A percentile compares a stretch with the other conserved stretches of the same genome.
These are phyloP conservation scores for Caenorhabditis sp. DNA, from an alignment of 2,888 invertebrate genomes.

Conservation along the genomic window DNA sequence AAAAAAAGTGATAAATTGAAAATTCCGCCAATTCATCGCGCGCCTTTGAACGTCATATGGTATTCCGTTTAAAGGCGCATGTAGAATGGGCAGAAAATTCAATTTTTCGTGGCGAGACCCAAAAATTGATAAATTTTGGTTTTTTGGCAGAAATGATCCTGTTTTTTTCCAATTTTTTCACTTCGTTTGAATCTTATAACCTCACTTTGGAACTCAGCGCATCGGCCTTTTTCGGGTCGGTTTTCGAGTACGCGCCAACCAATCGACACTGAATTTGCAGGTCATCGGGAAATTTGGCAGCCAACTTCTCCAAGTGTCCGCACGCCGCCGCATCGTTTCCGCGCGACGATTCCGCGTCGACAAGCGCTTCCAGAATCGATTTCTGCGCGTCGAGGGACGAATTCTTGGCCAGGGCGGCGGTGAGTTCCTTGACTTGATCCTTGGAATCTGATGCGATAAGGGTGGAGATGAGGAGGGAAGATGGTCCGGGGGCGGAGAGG, in stretches of 20 bases:
- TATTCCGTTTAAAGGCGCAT: too few species aligned
- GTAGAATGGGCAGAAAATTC: too few species aligned
- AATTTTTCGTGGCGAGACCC: too few species aligned
- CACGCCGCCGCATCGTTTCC: slow-evolving; percentile 62
- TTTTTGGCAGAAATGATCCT: too few species aligned
- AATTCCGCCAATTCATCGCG: too few species aligned
- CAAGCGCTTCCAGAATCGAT: slow-evolving; percentile 57
- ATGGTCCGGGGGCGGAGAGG: slow-evolving; percentile 12
- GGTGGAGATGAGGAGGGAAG: slow-evolving; percentile 60
- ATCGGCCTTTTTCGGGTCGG: slow-evolving; percentile 90
- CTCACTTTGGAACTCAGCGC: slow-evolving; percentile 81
- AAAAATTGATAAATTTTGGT: too few species aligned
- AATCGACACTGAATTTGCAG: slow-evolving; percentile 91
- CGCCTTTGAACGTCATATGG: too few species aligned
- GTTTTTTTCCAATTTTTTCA: not conserved
- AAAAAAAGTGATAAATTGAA: not conserved
- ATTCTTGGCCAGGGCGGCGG: slow-evolving; percentile 42
- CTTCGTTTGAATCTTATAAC: not conserved
- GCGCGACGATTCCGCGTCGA: slow-evolving; percentile 52
- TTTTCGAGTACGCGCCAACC: slow-evolving; percentile 91
- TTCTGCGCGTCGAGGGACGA: slow-evolving; percentile 22
- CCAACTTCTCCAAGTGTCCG: slow-evolving; percentile 67
- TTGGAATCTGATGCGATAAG: slow-evolving; percentile 57
- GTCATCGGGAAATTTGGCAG: slow-evolving; percentile 87
- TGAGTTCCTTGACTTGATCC: slow-evolving; percentile 61